phyloP scores from a whole-genome alignment of 2,888 invertebrate species.

The Minunthozetes semirufus region DNA sequence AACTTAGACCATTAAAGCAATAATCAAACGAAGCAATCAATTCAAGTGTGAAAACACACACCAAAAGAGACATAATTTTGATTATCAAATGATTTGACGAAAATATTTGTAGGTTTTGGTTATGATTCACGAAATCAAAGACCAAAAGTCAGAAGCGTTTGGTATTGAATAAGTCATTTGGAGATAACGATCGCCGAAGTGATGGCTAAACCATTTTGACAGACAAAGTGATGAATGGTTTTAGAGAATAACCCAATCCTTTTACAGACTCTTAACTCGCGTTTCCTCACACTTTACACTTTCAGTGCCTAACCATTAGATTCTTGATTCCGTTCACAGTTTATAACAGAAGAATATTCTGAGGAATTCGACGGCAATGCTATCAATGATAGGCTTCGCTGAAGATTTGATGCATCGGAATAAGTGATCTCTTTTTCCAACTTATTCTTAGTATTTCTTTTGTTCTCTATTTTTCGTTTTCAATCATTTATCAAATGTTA shows the following conservation, averaged over 20 bases:
- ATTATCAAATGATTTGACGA: neutral
- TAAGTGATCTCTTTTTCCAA: neutral
- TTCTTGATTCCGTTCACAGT: neutral
- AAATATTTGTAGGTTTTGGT: neutral
- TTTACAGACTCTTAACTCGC: neutral
- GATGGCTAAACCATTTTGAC: too few species aligned
- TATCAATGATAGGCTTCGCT: neutral
- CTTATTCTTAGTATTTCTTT: too few species aligned
- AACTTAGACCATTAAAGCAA: neutral
- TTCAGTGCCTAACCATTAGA: neutral
- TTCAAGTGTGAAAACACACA: constrained; percentile 1
- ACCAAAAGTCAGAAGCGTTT: neutral
- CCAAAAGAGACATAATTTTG: neutral
- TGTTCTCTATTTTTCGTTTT: neutral
- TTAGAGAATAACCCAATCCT: neutral
- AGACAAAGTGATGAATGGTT: too few species aligned
- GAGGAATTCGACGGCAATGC: neutral
- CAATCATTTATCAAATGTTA: constrained; percentile 20
- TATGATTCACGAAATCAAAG: neutral
- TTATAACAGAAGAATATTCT: neutral
- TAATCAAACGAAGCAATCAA: constrained; percentile 7
- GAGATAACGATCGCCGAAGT: neutral
- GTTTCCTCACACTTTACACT: neutral
- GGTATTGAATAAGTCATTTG: neutral
- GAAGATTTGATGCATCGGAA: constrained; percentile 1